Conservation (phyloP, 2,797 vertebrate species). For the Borostomias antarcticus region DNA sequence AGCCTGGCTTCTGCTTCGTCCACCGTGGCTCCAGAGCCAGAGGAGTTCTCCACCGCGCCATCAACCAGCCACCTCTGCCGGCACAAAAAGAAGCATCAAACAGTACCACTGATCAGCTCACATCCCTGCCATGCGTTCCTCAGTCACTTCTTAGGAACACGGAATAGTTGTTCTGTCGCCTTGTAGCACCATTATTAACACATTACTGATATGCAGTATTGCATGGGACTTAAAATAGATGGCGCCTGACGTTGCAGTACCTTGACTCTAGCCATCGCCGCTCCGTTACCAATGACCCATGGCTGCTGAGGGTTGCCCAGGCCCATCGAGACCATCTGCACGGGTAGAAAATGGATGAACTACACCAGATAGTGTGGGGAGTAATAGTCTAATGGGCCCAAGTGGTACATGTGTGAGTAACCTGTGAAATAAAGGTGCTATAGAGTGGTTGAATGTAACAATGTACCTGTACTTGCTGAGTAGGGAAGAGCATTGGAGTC, state of each 20-base stretch:
- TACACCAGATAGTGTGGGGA: no score
- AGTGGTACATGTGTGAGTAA: no score
- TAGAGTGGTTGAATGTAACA: background rate
- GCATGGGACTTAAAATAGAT: no score
- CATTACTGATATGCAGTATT: no score
- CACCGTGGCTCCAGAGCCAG: conserved; percentile 49
- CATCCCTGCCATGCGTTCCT: background rate
- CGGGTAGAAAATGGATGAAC: background rate
- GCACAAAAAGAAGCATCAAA: background rate
- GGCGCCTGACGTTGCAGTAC: no score
- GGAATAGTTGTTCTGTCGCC: background rate
- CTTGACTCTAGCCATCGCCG: conserved; percentile 45
- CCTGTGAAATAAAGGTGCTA: no score
- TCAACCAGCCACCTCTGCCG: conserved; percentile 40
- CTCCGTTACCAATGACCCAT: conserved; percentile 24
- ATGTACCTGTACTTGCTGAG: conserved; percentile 47
- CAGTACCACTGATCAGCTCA: background rate
- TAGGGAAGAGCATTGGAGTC: conserved; percentile 41
- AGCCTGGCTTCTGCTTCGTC: conserved; percentile 30
- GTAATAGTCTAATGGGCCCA: no score
- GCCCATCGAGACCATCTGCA: conserved; percentile 46
- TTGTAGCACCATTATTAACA: no score
- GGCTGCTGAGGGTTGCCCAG: conserved; percentile 50
- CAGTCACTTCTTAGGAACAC: background rate
- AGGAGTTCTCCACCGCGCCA: conserved; percentile 51